Conservation (phyloP, 2,888 invertebrate genomes). For the Meta bourneti region DNA sequence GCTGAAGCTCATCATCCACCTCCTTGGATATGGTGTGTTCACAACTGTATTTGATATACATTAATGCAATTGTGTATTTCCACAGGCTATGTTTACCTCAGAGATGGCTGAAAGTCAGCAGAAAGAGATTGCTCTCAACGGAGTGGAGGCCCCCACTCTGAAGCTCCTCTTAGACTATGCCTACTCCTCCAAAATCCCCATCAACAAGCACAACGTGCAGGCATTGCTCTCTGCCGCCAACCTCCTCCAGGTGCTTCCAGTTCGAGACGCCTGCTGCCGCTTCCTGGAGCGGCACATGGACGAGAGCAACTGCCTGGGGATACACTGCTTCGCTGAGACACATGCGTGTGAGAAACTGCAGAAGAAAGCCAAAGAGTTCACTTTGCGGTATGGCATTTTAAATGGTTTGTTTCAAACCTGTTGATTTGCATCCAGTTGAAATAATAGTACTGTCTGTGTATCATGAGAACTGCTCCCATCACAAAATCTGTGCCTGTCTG, state of each 20-base stretch:
- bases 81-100: constrained; percentile 81
- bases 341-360: constrained; percentile 82
- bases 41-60: no score
- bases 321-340: constrained; percentile 83
- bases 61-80: neutral
- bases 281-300: constrained; percentile 82
- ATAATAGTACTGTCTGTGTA: no score
- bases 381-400: constrained; percentile 79
- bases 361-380: constrained; percentile 81
- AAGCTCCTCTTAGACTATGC: constrained; percentile 81
- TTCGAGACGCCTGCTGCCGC: constrained; percentile 81
- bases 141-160: constrained; percentile 81
- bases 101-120: constrained; percentile 81
- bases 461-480: no score
- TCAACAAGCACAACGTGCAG: constrained; percentile 82
- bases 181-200: constrained; percentile 81
- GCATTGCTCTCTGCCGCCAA: constrained; percentile 82
- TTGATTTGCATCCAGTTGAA: no score
- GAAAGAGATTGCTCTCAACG: constrained; percentile 81
- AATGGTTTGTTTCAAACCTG: no score
- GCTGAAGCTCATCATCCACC: no score
- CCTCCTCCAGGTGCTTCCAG: constrained; percentile 81
- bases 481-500: no score
- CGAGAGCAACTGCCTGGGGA: constrained; percentile 82
- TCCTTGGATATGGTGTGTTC: no score